Percentiles rank a stretch among this genome's conserved stretches.
Evolutionary conservation across 2,113 vertebrate genomes (phyloP).

Genomic region (Nibea albiflora): DNA sequence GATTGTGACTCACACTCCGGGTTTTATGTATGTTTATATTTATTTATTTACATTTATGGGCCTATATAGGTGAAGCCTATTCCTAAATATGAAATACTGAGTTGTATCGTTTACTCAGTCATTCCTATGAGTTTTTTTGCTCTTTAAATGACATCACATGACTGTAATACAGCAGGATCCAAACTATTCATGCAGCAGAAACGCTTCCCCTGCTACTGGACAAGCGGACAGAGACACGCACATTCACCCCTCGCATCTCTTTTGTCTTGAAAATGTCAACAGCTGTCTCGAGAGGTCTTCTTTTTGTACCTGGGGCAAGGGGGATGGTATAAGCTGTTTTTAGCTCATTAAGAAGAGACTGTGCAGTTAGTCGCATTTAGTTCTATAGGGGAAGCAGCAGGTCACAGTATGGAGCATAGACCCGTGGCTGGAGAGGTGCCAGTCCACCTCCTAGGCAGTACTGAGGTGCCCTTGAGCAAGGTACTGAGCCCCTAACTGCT

Average conservation of each 20-base stretch:
- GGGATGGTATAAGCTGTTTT: neutral
- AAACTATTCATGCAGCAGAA: neutral
- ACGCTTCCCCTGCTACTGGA: neutral
- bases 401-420: too few relatives aligned
- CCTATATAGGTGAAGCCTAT: too few relatives aligned
- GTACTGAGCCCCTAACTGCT: too few relatives aligned
- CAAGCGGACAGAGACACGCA: neutral
- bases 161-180: neutral
- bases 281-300: neutral
- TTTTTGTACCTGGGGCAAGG: neutral
- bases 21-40: neutral
- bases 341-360: neutral
- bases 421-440: too few relatives aligned
- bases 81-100: neutral
- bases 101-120: neutral
- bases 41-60: neutral
- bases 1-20: too few relatives aligned
- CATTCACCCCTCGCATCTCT: neutral
- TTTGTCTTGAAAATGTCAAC: conserved; percentile 6
- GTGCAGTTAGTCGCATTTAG: neutral
- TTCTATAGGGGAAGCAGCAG: neutral
- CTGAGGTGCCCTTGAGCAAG: too few relatives aligned
- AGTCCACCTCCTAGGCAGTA: too few relatives aligned
- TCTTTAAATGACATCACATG: neutral
- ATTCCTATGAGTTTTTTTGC: too few relatives aligned